Percentiles rank a stretch among this genome's conserved stretches.
Conservation (phyloP, 2,888 invertebrate genomes). For the Torymus tubicola region DNA sequence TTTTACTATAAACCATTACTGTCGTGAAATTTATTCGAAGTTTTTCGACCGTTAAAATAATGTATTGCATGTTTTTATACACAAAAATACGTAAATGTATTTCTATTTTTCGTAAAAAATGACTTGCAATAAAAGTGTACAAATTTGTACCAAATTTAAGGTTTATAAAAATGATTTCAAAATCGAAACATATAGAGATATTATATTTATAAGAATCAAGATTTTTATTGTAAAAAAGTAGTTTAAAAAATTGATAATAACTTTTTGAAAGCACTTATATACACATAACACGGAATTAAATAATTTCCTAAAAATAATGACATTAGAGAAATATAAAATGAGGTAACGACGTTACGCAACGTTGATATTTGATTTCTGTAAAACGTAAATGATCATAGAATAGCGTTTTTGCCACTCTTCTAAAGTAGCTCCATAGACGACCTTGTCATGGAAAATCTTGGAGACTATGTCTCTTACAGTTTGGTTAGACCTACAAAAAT, state of each 20-base stretch:
- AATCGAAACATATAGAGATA: slow-evolving; percentile 27
- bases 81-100: slow-evolving; percentile 3
- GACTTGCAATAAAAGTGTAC: slow-evolving; percentile 44
- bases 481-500: slow-evolving; percentile 67
- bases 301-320: slow-evolving; percentile 36
- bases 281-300: slow-evolving; percentile 43
- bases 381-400: slow-evolving; percentile 66
- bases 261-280: slow-evolving; percentile 42
- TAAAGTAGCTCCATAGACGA: slow-evolving; percentile 67
- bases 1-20: not conserved
- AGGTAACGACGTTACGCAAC: slow-evolving; percentile 29
- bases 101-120: slow-evolving; percentile 1
- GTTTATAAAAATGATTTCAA: slow-evolving; percentile 1
- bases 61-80: not conserved
- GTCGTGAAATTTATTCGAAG: too few relatives aligned
- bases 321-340: not conserved
- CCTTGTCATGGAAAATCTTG: slow-evolving; percentile 61
- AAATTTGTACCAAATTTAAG: slow-evolving; percentile 26
- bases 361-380: slow-evolving; percentile 60
- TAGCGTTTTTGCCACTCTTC: slow-evolving; percentile 71
- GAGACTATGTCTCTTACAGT: slow-evolving; percentile 65
- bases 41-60: too few relatives aligned
- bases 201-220: slow-evolving; percentile 39
- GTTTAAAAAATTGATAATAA: slow-evolving; percentile 45
- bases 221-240: slow-evolving; percentile 46